A percentile compares a stretch with the other conserved stretches of the same genome.
These are phyloP conservation scores for Gortyna flavago DNA, from an alignment of 2,888 invertebrate species.

Conservation along the genomic window DNA sequence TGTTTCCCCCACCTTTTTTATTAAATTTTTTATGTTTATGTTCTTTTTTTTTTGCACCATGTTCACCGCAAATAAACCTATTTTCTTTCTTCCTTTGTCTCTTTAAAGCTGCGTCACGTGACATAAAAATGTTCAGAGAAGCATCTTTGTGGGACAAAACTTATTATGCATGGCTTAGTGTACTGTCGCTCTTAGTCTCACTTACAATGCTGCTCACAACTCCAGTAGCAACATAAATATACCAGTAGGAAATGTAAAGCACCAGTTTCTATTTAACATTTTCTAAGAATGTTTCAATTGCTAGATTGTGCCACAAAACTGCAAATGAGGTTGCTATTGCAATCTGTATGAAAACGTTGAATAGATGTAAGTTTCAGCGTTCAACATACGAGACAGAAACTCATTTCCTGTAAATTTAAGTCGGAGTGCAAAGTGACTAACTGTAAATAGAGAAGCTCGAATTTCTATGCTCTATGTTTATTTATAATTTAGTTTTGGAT, in stretches of 20 bases:
- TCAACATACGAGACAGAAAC: slow-evolving; percentile 41
- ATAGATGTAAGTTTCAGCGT: slow-evolving; percentile 27
- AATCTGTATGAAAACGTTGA: slow-evolving; percentile 29
- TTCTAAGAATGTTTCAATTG: slow-evolving; percentile 29
- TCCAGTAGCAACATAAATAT: slow-evolving; percentile 36
- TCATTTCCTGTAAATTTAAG: slow-evolving; percentile 50
- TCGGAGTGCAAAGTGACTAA: slow-evolving; percentile 18
- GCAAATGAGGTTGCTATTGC: slow-evolving; percentile 42
- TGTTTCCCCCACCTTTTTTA: too few relatives aligned
- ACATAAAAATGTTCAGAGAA: background rate
- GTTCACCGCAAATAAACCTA: too few relatives aligned
- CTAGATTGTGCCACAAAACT: slow-evolving; percentile 30
- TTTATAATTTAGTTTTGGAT: background rate
- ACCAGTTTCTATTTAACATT: slow-evolving; percentile 28
- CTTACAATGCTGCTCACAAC: slow-evolving; percentile 42
- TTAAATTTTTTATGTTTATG: too few relatives aligned
- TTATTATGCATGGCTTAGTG: slow-evolving; percentile 40
- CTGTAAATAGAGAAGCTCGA: slow-evolving; percentile 18
- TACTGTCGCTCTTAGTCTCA: slow-evolving; percentile 14
- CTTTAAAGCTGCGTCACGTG: background rate
- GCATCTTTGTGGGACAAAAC: background rate
- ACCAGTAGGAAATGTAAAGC: slow-evolving; percentile 29
- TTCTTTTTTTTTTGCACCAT: too few relatives aligned
- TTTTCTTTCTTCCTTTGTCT: too few relatives aligned
- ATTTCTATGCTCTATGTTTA: slow-evolving; percentile 12